Evolutionary conservation across 1,140 invertebrate species (phyloP).

Genomic region (Drosophila takahashii): DNA sequence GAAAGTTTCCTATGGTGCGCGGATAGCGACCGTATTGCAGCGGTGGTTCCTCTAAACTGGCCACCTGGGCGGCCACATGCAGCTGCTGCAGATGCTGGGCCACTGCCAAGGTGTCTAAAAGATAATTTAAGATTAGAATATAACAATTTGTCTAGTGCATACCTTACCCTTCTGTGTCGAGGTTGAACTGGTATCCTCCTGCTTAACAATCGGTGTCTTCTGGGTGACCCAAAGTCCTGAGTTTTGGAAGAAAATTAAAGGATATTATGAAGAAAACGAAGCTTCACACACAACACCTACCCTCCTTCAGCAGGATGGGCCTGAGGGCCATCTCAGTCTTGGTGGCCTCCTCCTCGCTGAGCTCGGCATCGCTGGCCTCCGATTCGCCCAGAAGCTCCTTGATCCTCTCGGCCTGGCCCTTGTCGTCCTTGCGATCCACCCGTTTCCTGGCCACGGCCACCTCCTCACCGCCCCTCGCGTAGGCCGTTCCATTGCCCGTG

Average conservation of each 20-base stretch:
- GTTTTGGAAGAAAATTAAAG: too few species aligned
- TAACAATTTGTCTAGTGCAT: rapidly evolving
- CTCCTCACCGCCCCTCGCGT: slow-evolving; percentile 57
- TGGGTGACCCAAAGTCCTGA: slow-evolving; percentile 66
- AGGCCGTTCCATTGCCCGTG: slow-evolving; percentile 40
- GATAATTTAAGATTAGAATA: neutral
- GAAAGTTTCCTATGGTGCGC: slow-evolving; percentile 58
- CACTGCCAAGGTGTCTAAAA: slow-evolving; percentile 51
- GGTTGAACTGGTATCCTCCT: slow-evolving; percentile 9
- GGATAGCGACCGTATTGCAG: slow-evolving; percentile 71
- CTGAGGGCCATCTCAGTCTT: slow-evolving; percentile 76
- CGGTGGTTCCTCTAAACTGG: slow-evolving; percentile 55
- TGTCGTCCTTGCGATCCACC: slow-evolving; percentile 63
- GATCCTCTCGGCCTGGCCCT: slow-evolving; percentile 34
- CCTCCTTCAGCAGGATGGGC: slow-evolving; percentile 71
- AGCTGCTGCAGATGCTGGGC: slow-evolving; percentile 58
- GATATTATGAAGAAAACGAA: too few species aligned
- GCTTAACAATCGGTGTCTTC: slow-evolving; percentile 53
- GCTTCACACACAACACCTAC: slow-evolving; percentile 39
- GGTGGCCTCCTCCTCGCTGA: slow-evolving; percentile 61
- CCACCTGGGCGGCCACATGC: slow-evolving; percentile 32
- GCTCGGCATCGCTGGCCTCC: slow-evolving; percentile 57
- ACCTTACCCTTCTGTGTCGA: slow-evolving; percentile 25
- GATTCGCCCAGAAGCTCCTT: slow-evolving; percentile 57
- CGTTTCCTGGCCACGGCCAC: slow-evolving; percentile 61